Conservation (phyloP, 2,113 vertebrate genomes). For the Capreolus pygargus region DNA sequence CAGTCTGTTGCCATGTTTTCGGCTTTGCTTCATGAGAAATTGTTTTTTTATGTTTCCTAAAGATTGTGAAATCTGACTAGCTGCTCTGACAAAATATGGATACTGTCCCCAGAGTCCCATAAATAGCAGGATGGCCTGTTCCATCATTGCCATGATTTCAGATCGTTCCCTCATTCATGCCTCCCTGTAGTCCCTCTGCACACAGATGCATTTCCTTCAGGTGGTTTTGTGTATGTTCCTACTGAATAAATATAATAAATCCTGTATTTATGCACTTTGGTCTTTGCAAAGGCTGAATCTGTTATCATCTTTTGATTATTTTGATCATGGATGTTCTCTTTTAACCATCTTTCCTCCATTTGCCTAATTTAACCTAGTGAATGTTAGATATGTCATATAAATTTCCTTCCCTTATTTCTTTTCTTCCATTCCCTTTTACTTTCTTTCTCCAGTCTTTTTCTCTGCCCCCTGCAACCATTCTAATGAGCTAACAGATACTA, state of each 20-base stretch:
- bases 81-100: background rate
- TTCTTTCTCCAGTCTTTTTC: background rate
- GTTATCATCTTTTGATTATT: background rate
- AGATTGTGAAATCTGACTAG: background rate
- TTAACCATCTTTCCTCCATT: background rate
- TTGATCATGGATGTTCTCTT: background rate
- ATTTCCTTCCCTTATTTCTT: background rate
- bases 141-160: fast-evolving
- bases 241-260: background rate
- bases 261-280: background rate
- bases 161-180: background rate
- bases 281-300: background rate
- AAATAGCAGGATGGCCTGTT: background rate
- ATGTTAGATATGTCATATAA: fast-evolving
- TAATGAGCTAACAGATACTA: background rate
- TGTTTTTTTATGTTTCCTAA: background rate
- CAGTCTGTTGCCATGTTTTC: background rate
- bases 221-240: background rate
- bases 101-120: no score
- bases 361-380: background rate
- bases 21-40: background rate
- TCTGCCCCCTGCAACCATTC: background rate
- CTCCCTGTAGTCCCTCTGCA: background rate
- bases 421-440: background rate
- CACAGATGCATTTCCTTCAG: background rate